A percentile compares a stretch with the other conserved stretches of the same genome.
Conservation (phyloP, 2,888 invertebrate genomes). For the Prosopocoilus inquinatus region DNA sequence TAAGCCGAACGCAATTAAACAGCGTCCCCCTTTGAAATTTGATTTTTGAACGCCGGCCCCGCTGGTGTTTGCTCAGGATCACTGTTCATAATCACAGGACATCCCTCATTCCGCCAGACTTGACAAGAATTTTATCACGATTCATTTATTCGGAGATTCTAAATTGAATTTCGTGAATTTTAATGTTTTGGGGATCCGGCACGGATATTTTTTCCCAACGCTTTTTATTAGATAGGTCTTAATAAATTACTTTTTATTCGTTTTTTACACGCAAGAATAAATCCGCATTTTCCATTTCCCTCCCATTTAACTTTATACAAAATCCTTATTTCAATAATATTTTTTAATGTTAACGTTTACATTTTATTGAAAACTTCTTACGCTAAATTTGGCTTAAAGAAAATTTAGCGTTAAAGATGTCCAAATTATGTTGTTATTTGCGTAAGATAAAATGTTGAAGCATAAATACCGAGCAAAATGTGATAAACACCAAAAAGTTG, state of each 20-base stretch:
- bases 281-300: too few species aligned
- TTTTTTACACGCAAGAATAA: too few species aligned
- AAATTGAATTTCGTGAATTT: conserved; percentile 47
- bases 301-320: too few species aligned
- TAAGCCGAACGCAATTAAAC: conserved; percentile 45
- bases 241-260: conserved; percentile 1
- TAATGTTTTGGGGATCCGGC: conserved; percentile 18
- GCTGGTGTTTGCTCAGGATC: conserved; percentile 40
- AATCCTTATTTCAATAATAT: too few species aligned
- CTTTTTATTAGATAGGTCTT: background rate
- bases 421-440: too few species aligned
- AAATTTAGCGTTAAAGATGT: too few species aligned
- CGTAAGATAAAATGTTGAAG: too few species aligned
- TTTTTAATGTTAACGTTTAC: too few species aligned
- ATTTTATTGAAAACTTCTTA: too few species aligned
- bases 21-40: conserved; percentile 44
- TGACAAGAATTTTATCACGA: conserved; percentile 43
- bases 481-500: too few species aligned
- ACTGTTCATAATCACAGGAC: conserved; percentile 41
- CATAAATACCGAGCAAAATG: too few species aligned
- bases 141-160: conserved; percentile 41
- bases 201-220: background rate
- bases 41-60: conserved; percentile 41
- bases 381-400: too few species aligned
- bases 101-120: conserved; percentile 43